Evolutionary conservation across 2,888 invertebrate species (phyloP).

Genomic region (Magallana nippona): DNA sequence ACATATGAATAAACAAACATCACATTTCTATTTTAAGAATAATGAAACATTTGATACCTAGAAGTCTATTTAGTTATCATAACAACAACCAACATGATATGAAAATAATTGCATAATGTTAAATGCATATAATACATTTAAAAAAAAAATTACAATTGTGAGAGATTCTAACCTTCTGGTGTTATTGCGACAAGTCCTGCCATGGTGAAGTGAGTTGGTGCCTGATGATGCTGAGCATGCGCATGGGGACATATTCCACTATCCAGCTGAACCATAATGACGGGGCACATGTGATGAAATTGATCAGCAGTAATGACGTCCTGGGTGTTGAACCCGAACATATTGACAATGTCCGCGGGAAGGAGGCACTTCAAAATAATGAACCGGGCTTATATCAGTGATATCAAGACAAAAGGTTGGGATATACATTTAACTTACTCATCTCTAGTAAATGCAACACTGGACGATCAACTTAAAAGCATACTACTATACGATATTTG

Average conservation of each 20-base stretch:
- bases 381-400: neutral
- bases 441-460: no score
- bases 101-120: no score
- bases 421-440: neutral
- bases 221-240: slow-evolving; percentile 1
- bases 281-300: slow-evolving; percentile 73
- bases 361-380: slow-evolving; percentile 45
- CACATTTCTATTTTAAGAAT: no score
- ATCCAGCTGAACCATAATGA: slow-evolving; percentile 73
- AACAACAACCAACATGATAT: no score
- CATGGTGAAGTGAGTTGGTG: neutral
- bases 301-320: slow-evolving; percentile 53
- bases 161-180: neutral
- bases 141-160: no score
- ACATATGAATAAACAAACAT: no score
- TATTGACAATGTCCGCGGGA: slow-evolving; percentile 35
- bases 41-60: no score
- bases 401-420: neutral
- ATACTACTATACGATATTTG: neutral
- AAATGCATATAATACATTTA: no score
- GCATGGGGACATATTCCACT: slow-evolving; percentile 48
- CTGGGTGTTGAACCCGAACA: slow-evolving; percentile 25
- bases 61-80: no score
- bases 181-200: neutral
- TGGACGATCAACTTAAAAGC: no score